These are phyloP conservation scores for Drosophila diplacantha DNA, from an alignment of 2,888 invertebrate species.

Conservation along the genomic window DNA sequence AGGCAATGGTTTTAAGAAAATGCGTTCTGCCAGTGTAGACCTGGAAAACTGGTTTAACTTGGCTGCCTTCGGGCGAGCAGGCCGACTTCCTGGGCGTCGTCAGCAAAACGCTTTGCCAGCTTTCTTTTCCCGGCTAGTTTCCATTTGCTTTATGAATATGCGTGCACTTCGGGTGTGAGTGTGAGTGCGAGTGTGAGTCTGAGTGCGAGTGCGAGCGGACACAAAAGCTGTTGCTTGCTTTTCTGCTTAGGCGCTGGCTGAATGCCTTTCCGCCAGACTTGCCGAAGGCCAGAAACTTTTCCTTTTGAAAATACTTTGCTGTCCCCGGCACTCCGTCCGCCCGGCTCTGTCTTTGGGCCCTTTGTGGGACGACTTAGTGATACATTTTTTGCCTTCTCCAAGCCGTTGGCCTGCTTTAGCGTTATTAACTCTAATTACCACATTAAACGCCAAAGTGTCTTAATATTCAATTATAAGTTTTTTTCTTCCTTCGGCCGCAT, in stretches of 20 bases:
- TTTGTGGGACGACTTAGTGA: conserved; percentile 34
- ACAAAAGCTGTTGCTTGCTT: conserved; percentile 69
- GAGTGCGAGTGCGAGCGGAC: conserved; percentile 30
- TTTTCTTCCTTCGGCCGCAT: conserved; percentile 30
- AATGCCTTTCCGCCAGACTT: conserved; percentile 61
- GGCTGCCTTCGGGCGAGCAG: conserved; percentile 36
- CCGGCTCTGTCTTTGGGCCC: conserved; percentile 13
- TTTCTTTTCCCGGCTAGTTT: conserved; percentile 52
- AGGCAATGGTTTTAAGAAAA: neutral
- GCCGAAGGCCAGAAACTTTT: conserved; percentile 45
- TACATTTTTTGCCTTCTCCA: conserved; percentile 39
- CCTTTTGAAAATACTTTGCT: conserved; percentile 41
- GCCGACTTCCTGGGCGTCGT: conserved; percentile 53
- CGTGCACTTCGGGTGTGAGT: conserved; percentile 19
- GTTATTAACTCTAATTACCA: conserved; percentile 73
- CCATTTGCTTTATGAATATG: conserved; percentile 55
- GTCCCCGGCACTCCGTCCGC: conserved; percentile 3
- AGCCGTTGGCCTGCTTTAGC: conserved; percentile 48
- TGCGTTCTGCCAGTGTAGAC: neutral
- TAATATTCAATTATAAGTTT: conserved; percentile 74
- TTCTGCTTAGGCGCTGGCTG: conserved; percentile 65
- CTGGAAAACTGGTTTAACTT: conserved; percentile 33
- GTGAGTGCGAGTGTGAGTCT: conserved; percentile 1
- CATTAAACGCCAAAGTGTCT: conserved; percentile 73
- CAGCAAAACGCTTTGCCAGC: conserved; percentile 56